These are phyloP conservation scores for Dichetophora obliterata DNA, from an alignment of 2,888 invertebrate genomes.

Conservation along the genomic window DNA sequence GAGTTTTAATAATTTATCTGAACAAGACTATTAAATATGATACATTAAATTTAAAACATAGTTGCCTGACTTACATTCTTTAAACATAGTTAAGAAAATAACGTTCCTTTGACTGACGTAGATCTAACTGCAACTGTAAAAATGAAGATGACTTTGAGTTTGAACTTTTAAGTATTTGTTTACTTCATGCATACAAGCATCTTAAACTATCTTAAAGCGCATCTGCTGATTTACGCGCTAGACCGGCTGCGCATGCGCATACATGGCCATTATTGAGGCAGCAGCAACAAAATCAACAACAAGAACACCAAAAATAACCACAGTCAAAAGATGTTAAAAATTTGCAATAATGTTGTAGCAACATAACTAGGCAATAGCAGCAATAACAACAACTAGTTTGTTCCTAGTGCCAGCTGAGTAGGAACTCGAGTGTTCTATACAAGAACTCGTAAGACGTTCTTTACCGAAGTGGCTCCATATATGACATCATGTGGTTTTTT, in stretches of 20 bases:
- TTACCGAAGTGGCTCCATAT: constrained; percentile 1
- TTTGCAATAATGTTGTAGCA: constrained; percentile 43
- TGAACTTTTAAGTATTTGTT: no score
- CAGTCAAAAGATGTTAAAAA: constrained; percentile 43
- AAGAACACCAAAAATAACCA: constrained; percentile 41
- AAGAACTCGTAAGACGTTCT: background rate
- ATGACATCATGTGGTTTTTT: background rate
- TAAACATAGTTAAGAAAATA: no score
- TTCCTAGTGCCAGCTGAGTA: background rate
- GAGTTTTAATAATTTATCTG: no score
- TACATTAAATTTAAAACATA: no score
- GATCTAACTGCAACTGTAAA: no score
- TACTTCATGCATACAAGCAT: background rate
- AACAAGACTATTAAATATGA: no score
- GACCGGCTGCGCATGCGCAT: constrained; percentile 42
- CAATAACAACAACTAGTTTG: constrained; percentile 5
- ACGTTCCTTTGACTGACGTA: no score
- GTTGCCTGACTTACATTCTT: no score
- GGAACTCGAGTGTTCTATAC: background rate
- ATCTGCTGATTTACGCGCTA: constrained; percentile 53
- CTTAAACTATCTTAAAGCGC: constrained; percentile 48
- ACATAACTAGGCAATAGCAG: constrained; percentile 15
- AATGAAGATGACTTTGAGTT: no score
- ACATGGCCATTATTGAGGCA: background rate
- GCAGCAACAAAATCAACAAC: constrained; percentile 54